Evolutionary conservation across 1,140 invertebrate species (phyloP), one percentile per base, ranked within the genome.

Genomic region (Plectrocnemia conspersa): DNA sequence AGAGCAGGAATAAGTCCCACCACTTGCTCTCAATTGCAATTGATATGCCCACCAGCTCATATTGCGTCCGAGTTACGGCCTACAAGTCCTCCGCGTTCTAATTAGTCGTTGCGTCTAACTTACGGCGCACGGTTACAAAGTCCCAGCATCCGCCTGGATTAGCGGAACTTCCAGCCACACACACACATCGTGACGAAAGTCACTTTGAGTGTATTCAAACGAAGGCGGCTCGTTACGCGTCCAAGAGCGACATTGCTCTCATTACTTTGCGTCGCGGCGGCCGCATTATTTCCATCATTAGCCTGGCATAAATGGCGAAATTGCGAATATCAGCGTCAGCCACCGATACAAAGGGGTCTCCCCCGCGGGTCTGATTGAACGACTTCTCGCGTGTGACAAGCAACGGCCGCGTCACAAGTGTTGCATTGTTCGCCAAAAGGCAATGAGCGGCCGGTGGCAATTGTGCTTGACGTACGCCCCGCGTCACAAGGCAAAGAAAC

Each of bases 201-300:
- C 21, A 11, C 6, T 50, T 50, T n/a, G n/a, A n/a, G n/a, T n/a
- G n/a, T 38, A 50, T 50, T 50, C 33, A 38, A 50, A 50, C 40
- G 47, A 50, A 50, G 47, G 47, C 47, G 47, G 47, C 47, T 50
- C 47, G 47, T 50, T 50, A 50, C 47, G 47, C 47, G 47, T 50
- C 47, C 47, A 35, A 50, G 33, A 50, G 33, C 47, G 33, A 50
- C 47, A 50, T 50, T 50, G 47, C 47, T 50, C 47, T 50, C 47
- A 50, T 50, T 50, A 50, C 47, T 50, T n/a, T 38, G 38, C 47
- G 47, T 50, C 47, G 19, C 7, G 21, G 16, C 16, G 46, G 27
- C 47, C 36, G 58, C 58, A 60, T 60, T 56, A 56, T 56, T 60
- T 60, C 58, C 58, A 60, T 44, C 58, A 60, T 60, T 60, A 60